Base-by-base conservation (phyloP, 2,888 invertebrate genomes). In the Polietes domitor region DNA sequence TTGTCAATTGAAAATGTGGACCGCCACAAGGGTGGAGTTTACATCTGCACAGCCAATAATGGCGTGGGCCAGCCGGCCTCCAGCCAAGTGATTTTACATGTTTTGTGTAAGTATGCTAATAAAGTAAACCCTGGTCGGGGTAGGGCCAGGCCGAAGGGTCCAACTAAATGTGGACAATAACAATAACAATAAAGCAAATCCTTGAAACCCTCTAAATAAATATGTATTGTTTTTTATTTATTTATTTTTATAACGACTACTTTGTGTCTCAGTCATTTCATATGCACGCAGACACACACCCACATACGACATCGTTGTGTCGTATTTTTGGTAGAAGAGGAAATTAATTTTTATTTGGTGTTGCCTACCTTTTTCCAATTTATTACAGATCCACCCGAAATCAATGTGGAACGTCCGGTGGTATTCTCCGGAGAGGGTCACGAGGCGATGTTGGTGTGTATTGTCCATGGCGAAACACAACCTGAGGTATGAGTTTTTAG, bases 371-470 rank as follows among this genome's bases (percentile, higher is more conserved):
- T 41, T 50, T 41, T 58, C 1, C 26, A 65, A 37, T 74, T 12
- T 73, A 53, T 86, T 86, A 74, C 87, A 92, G 92, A 92, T 90
- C 92, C 92, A 78, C 92, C 92, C 80, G 92, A 92, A 90, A 92
- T 92, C 88, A 90, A 91, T 87, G 92, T 95, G 83, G 95, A 95
- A 90, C 93, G 94, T 87, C 93, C 94, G 68, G 93, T 95, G 90
- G 94, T 95, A 77, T 95, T 95, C 90, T 94, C 95, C 5, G 95
- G 94, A 12, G 95, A 95, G 90, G 95, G 95, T 79, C 93, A 94
- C 88, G 95, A 95, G 89, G 95, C 95, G 26, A 94, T 94, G 90
- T 93, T 95, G 74, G 95, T 95, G 72, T 95, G 95, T 90, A 94
- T 95, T 86, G 95, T 95, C 43, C 95, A 95, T 89, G 94, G 95